A percentile compares a stretch with the other conserved stretches of the same genome.
phyloP scores from a whole-genome alignment of 2,113 vertebrate genomes.

The Rhadina sibilatrix region DNA sequence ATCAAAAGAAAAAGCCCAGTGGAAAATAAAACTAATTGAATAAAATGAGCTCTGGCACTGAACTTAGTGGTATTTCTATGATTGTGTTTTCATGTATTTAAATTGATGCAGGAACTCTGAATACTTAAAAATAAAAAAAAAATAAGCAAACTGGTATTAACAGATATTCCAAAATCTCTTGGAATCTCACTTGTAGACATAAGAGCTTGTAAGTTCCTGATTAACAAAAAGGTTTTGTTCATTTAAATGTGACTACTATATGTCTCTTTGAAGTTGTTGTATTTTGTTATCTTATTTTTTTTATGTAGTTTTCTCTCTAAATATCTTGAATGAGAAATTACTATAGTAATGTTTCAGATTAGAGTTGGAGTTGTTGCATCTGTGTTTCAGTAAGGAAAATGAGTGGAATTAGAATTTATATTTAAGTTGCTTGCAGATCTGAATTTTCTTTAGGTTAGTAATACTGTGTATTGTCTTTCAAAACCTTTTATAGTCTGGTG shows the following conservation, averaged over 20 bases:
- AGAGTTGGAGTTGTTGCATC: neutral
- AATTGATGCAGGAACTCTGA: neutral
- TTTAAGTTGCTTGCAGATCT: neutral
- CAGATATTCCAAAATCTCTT: neutral
- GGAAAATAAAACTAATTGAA: neutral
- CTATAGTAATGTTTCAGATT: neutral
- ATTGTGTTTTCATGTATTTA: neutral
- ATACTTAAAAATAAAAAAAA: neutral
- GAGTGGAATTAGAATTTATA: neutral
- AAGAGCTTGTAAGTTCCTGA: neutral
- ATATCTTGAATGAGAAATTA: neutral
- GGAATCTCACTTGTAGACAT: neutral
- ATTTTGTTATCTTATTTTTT: neutral
- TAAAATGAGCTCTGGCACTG: neutral
- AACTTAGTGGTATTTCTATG: neutral
- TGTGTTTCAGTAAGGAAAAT: neutral
- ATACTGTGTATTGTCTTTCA: neutral
- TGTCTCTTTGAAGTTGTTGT: neutral
- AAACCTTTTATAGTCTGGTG: fast-evolving
- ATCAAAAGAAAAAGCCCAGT: neutral
- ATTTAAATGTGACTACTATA: neutral
- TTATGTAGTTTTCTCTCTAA: neutral
- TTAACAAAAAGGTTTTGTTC: neutral
- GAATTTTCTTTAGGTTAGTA: neutral
- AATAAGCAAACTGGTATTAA: neutral